Base-by-base conservation (phyloP, 2,888 invertebrate species). In the Ichneumoninae sp. region DNA sequence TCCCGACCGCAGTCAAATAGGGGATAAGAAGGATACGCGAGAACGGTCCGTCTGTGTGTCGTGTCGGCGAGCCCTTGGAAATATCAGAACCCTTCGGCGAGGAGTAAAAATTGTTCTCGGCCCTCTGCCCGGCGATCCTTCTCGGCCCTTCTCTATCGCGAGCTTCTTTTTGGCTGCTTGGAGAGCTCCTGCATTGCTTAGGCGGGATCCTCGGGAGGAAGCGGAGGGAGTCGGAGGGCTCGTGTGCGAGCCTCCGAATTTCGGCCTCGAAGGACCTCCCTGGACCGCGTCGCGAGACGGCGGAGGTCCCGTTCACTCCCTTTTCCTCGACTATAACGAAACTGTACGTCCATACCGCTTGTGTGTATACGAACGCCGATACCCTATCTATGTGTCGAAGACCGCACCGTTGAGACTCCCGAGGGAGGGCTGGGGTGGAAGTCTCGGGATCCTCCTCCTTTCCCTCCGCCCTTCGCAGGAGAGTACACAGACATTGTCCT, bases 221-320 rank as follows among this genome's bases (percentile, higher is more conserved):
- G 52, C 0, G 52, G 30, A 30, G 6, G 22, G 44, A 50, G 33
- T 16, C 66, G 40, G 44, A 40, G 52, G 40, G 30, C 72, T 47
- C 26, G 3, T 16, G 30, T 30, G 68, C n/a, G 69, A 77, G 54
- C 6, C 54, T 54, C 50, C 22, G 16, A 30, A 26, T 36, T 54
- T 86, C 79, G 82, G 85, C 69, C 82, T 83, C 78, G 82, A 80
- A 90, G 91, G 92, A 92, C 92, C 92, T 92, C 92, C 92, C 91
- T 90, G 91, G 91, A 91, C 88, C 84, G 66, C 30, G 36, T 40
- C 66, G 16, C 26, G 52, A 76, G 54, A 66, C 76, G 87, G 87
- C 88, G 92, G 91, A 91, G 91, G 91, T 92, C 90, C 89, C 86
- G 87, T 83, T 81, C 87, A 80, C 83, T 86, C 87, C 84, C 75